phyloP scores from a whole-genome alignment of 1,140 invertebrate species.

The Oppia nitens region DNA sequence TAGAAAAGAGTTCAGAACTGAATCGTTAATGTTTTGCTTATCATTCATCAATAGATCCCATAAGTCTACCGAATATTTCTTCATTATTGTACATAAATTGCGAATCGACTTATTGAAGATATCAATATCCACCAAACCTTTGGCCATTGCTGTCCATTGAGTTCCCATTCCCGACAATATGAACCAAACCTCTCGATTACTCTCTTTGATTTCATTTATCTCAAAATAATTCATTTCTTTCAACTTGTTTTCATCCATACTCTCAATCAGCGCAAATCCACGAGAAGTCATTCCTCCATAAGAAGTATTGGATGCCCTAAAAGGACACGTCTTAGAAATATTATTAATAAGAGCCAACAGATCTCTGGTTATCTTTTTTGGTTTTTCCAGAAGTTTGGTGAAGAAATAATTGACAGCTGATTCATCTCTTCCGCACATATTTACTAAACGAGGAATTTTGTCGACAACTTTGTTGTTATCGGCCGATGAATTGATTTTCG shows the following conservation, averaged over 20 bases:
- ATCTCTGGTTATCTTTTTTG: slow-evolving; percentile 18
- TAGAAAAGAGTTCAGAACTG: slow-evolving; percentile 45
- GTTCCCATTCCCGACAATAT: slow-evolving; percentile 92
- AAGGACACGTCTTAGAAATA: slow-evolving; percentile 7
- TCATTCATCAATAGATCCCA: slow-evolving; percentile 3
- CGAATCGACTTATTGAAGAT: not conserved
- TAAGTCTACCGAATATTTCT: slow-evolving; percentile 4
- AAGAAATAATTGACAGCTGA: slow-evolving; percentile 29
- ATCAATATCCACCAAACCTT: slow-evolving; percentile 58
- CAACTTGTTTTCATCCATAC: not conserved
- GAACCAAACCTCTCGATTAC: slow-evolving; percentile 64
- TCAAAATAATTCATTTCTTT: not conserved
- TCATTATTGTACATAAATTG: not conserved
- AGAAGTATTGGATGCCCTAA: not conserved
- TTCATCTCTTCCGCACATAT: slow-evolving; percentile 32
- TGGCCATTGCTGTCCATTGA: slow-evolving; percentile 88
- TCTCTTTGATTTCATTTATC: slow-evolving; percentile 15
- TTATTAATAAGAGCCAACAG: slow-evolving; percentile 15
- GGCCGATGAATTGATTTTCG: slow-evolving; percentile 16
- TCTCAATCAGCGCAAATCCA: slow-evolving; percentile 1
- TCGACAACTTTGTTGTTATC: slow-evolving; percentile 16
- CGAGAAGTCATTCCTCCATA: slow-evolving; percentile 6
- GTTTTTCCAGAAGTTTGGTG: slow-evolving; percentile 26
- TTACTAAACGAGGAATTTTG: slow-evolving; percentile 25
- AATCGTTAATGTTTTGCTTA: not conserved